Percentiles rank a stretch among this genome's conserved stretches.
These are phyloP conservation scores for Actinia tenebrosa DNA, from an alignment of 64 coral and sea anemone genomes.

Conservation along the genomic window DNA sequence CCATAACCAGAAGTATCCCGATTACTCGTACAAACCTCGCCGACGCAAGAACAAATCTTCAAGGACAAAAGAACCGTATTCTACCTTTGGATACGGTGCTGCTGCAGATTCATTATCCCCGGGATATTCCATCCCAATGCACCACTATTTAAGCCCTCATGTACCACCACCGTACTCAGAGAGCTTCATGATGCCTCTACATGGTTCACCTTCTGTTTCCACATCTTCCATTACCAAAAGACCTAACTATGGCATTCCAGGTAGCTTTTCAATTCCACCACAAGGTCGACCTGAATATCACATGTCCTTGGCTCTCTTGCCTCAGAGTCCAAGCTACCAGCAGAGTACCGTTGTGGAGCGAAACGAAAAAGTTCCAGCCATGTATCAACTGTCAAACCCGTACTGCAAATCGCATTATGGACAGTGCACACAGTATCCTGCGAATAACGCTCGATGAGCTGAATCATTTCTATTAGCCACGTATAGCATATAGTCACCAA, in stretches of 20 bases:
- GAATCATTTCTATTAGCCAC: neutral
- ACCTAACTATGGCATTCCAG: conserved; percentile 54
- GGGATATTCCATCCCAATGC: conserved; percentile 68
- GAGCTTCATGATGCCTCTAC: conserved; percentile 67
- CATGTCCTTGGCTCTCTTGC: conserved; percentile 55
- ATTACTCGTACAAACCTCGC: conserved; percentile 86
- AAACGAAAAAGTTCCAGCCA: conserved; percentile 3
- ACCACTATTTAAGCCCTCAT: conserved; percentile 80
- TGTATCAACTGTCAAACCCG: conserved; percentile 37
- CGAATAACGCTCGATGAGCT: neutral
- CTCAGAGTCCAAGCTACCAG: conserved; percentile 66
- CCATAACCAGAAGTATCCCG: conserved; percentile 88
- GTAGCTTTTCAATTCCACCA: conserved; percentile 38
- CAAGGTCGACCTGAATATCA: conserved; percentile 61
- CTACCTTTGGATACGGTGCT: conserved; percentile 63
- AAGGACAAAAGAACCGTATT: conserved; percentile 57
- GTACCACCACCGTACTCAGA: conserved; percentile 71
- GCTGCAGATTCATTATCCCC: conserved; percentile 37
- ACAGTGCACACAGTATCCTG: conserved; percentile 10
- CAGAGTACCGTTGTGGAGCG: conserved; percentile 23
- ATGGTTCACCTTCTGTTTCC: conserved; percentile 33
- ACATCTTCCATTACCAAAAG: conserved; percentile 51
- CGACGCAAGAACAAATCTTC: conserved; percentile 67
- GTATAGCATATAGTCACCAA: neutral
- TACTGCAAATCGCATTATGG: conserved; percentile 59